A percentile compares a stretch with the other conserved stretches of the same genome.
Evolutionary conservation across 92 coral and sea anemone genomes (phyloP).

Genomic region (Siderastrea siderea): DNA sequence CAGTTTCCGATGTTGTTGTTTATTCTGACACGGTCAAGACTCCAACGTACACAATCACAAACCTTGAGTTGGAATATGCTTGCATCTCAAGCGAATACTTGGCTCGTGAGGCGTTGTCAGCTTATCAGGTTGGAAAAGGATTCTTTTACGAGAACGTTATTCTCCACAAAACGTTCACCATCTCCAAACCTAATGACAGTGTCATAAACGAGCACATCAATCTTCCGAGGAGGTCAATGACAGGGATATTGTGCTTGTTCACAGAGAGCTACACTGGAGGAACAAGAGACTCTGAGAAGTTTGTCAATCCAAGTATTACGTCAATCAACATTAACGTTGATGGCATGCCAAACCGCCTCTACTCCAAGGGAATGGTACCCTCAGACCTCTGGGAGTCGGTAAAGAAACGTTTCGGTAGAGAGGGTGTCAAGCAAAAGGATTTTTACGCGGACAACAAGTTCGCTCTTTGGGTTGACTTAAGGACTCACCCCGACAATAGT

Average conservation of each 20-base stretch:
- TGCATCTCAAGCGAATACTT: conserved; percentile 55
- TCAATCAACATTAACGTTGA: conserved; percentile 46
- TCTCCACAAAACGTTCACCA: conserved; percentile 68
- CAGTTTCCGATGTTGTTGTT: conserved; percentile 45
- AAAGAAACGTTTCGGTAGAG: conserved; percentile 28
- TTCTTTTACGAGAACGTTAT: conserved; percentile 14
- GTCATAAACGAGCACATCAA: too few species aligned
- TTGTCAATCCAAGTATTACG: conserved; percentile 48
- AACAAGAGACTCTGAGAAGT: conserved; percentile 65
- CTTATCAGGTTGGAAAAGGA: conserved; percentile 34
- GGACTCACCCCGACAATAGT: conserved; percentile 54
- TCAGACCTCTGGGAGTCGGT: conserved; percentile 30
- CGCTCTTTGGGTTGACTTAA: conserved; percentile 65
- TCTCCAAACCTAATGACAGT: background rate
- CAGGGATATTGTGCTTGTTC: conserved; percentile 49
- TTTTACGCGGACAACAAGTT: conserved; percentile 49
- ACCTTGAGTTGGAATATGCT: conserved; percentile 60
- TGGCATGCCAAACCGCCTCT: conserved; percentile 47
- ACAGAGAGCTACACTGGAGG: conserved; percentile 49
- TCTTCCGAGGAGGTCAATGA: background rate
- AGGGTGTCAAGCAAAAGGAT: too few species aligned
- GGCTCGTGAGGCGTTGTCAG: conserved; percentile 40
- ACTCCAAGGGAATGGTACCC: conserved; percentile 40
- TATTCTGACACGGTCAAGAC: conserved; percentile 11
- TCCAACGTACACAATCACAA: conserved; percentile 8